Base-by-base conservation (phyloP, 1,140 invertebrate species). In the Aphaenogaster ashmeadi region DNA sequence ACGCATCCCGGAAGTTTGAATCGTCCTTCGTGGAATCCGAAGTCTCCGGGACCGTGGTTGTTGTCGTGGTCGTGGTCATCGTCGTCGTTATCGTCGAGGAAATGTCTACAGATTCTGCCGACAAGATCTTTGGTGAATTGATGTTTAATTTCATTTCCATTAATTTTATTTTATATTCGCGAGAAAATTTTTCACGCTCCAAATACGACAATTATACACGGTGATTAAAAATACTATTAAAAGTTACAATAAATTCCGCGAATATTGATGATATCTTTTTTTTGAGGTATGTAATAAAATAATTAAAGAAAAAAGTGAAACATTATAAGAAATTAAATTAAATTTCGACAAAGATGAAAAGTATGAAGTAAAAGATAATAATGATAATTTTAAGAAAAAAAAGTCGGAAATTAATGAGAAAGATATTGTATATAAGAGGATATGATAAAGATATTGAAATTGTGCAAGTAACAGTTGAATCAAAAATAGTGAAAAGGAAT, bases 81-180 rank as follows among this genome's bases (percentile, higher is more conserved):
- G 60, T 54, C 2, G 62, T 71, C 0, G 36, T 41, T 5, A 18
- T 74, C 15, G 52, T 88, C 21, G 67, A 60, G 5, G 87, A 54
- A 78, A 58, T 47, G 11, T 87, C 58, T 54, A 47, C 15, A 74
- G 85, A 62, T 56, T 88, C 87, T 91, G 81, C 54, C 44, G 58
- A 60, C 80, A 86, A 91, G 80, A 87, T 87, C 27, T 72, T 69
- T 67, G 18, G 33, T 79, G 60, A 81, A 69, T 50, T 66, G 1
- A 13, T 64, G 36, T 62, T 58, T 27, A 4, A 60, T 77, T 41
- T 52, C 7, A 38, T 69, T 62, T 87, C 33, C 60, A 1, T 60
- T 60, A 0, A 21, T 60, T 60, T 60, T 3, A 56, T 15, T 18
- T 21, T 9, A 8, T 11, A 4, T 47, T n/a, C 13, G 38, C 27